Evolutionary conservation across 2,113 vertebrate genomes (phyloP).

Genomic region (Microtus oregoni): DNA sequence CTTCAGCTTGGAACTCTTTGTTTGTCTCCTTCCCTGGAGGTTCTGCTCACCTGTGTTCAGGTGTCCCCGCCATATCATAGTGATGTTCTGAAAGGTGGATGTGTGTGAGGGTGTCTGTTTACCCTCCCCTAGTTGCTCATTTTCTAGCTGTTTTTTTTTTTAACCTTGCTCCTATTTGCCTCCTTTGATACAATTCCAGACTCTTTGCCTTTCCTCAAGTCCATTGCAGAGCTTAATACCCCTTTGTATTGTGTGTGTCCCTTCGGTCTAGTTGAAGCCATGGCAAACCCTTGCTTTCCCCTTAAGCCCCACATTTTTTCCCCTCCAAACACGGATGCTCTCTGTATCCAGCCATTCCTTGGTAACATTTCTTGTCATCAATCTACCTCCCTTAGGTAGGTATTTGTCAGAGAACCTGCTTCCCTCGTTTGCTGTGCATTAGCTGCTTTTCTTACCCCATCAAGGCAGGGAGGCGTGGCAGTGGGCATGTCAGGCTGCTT

Average conservation of each 20-base stretch:
- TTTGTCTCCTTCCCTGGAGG: not conserved
- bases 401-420: not conserved
- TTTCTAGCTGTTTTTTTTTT: not conserved
- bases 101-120: not conserved
- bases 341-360: not conserved
- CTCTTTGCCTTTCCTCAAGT: not conserved
- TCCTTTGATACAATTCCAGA: not conserved
- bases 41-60: not conserved
- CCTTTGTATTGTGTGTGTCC: not conserved
- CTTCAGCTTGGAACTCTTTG: not conserved
- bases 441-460: not conserved
- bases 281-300: not conserved
- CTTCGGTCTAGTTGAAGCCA: not conserved
- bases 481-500: not conserved
- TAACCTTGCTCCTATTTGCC: not conserved
- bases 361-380: not conserved
- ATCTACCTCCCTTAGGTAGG: not conserved
- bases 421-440: not conserved
- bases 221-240: accelerated
- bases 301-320: not conserved
- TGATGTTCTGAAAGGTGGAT: not conserved
- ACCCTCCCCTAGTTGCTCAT: not conserved
- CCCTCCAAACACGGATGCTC: not conserved
- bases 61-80: not conserved
- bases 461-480: not conserved